Evolutionary conservation across 2,113 vertebrate genomes (phyloP).

Genomic region (Sprattus sprattus): DNA sequence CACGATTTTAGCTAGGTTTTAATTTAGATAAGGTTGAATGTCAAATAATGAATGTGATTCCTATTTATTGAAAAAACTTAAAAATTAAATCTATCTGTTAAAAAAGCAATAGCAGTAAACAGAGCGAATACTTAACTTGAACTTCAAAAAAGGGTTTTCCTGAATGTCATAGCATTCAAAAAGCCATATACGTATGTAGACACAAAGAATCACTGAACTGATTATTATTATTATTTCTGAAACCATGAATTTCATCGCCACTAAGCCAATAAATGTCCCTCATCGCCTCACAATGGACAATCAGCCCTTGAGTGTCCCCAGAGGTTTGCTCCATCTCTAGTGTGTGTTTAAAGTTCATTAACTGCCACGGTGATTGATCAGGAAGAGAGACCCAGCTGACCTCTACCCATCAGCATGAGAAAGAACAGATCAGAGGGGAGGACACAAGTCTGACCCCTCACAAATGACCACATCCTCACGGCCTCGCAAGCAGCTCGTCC

Average conservation of each 20-base stretch:
- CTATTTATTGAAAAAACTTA: no score
- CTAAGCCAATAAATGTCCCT: neutral
- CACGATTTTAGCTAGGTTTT: neutral
- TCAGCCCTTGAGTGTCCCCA: constrained; percentile 1
- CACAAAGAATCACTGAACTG: neutral
- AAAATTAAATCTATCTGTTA: no score
- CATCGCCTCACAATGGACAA: neutral
- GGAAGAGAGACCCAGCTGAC: constrained; percentile 63
- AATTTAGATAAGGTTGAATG: neutral
- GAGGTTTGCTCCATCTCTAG: constrained; percentile 44
- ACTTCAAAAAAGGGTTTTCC: neutral
- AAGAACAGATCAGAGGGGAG: constrained; percentile 44
- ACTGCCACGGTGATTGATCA: constrained; percentile 67
- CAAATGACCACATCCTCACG: constrained; percentile 29
- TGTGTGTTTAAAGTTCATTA: constrained; percentile 69
- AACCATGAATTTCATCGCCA: neutral
- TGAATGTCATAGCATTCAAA: neutral
- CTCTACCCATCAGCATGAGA: constrained; percentile 67
- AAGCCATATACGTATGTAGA: neutral
- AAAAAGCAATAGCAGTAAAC: neutral
- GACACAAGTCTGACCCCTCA: constrained; percentile 4
- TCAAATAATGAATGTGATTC: neutral
- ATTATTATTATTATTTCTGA: neutral
- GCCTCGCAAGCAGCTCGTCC: neutral
- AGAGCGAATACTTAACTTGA: neutral